A percentile compares a stretch with the other conserved stretches of the same genome.
Conservation (phyloP, 2,888 invertebrate genomes). For the Agriotes lineatus region DNA sequence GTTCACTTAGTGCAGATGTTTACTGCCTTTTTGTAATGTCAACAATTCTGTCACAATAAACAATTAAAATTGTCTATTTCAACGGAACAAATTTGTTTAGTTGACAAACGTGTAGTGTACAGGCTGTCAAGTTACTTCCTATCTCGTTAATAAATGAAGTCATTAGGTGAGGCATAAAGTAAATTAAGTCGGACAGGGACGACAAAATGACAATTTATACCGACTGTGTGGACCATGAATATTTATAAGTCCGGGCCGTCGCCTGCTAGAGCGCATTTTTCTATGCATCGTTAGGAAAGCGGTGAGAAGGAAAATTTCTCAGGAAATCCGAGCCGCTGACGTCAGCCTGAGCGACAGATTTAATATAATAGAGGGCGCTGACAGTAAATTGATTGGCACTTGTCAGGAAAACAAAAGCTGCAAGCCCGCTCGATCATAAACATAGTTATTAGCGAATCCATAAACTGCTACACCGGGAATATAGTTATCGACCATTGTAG, state of each 20-base stretch:
- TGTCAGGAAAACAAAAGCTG: constrained; percentile 39
- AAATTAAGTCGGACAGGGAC: constrained; percentile 17
- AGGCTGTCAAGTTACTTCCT: constrained; percentile 13
- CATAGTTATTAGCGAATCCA: constrained; percentile 34
- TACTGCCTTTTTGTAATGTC: too few relatives aligned
- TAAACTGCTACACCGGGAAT: constrained; percentile 13
- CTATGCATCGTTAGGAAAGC: background rate
- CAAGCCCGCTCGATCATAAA: constrained; percentile 33
- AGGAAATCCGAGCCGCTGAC: background rate
- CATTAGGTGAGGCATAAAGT: constrained; percentile 24
- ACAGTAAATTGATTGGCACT: constrained; percentile 40
- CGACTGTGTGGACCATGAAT: constrained; percentile 25
- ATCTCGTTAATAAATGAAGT: constrained; percentile 25
- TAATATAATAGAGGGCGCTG: constrained; percentile 21
- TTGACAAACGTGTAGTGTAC: too few relatives aligned
- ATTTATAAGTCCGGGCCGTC: constrained; percentile 32
- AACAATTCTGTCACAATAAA: too few relatives aligned
- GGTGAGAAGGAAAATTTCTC: background rate
- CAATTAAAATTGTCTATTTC: too few relatives aligned
- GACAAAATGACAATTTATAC: constrained; percentile 32
- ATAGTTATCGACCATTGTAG: constrained; percentile 10
- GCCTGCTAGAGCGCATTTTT: background rate
- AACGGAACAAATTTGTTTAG: too few relatives aligned
- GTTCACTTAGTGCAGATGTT: too few relatives aligned
- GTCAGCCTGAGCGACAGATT: constrained; percentile 17